phyloP scores from a whole-genome alignment of 2,888 invertebrate species.

The Stenolophus ochropezus region DNA sequence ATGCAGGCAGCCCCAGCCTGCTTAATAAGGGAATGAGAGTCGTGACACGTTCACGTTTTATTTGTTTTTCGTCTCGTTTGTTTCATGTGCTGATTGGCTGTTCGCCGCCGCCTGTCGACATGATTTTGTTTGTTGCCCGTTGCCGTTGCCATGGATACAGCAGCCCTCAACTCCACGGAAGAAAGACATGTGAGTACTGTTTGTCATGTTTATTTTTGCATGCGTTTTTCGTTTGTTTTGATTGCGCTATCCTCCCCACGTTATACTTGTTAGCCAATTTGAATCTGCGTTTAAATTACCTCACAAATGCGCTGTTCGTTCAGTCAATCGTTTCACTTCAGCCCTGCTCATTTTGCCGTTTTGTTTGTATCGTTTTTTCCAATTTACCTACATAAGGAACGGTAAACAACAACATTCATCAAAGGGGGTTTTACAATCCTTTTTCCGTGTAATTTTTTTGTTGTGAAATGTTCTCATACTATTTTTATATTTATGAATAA shows the following conservation, averaged over 20 bases:
- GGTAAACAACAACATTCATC: neutral
- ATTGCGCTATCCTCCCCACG: conserved; percentile 20
- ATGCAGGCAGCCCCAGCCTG: conserved; percentile 16
- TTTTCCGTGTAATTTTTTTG: too few species aligned
- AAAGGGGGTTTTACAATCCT: too few species aligned
- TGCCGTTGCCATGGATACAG: conserved; percentile 45
- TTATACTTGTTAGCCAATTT: conserved; percentile 40
- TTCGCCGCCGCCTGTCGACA: conserved; percentile 36
- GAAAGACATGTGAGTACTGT: conserved; percentile 59
- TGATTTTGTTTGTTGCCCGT: conserved; percentile 44
- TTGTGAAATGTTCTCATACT: too few species aligned
- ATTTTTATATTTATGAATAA: too few species aligned
- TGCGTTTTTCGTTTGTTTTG: conserved; percentile 37
- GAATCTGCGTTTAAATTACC: conserved; percentile 9
- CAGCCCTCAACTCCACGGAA: conserved; percentile 57
- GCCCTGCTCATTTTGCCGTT: neutral
- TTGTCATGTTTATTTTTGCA: conserved; percentile 38
- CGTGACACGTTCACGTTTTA: conserved; percentile 44
- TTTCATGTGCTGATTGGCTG: conserved; percentile 56
- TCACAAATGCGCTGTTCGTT: neutral
- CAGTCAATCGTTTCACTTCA: neutral
- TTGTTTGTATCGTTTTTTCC: neutral
- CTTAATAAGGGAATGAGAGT: conserved; percentile 33
- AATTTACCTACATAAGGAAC: neutral
- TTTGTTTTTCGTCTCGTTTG: conserved; percentile 57